A percentile compares a stretch with the other conserved stretches of the same genome.
These are phyloP conservation scores for Microcebus ravelobensis DNA, from an alignment of 2,113 vertebrate species.

Conservation along the genomic window DNA sequence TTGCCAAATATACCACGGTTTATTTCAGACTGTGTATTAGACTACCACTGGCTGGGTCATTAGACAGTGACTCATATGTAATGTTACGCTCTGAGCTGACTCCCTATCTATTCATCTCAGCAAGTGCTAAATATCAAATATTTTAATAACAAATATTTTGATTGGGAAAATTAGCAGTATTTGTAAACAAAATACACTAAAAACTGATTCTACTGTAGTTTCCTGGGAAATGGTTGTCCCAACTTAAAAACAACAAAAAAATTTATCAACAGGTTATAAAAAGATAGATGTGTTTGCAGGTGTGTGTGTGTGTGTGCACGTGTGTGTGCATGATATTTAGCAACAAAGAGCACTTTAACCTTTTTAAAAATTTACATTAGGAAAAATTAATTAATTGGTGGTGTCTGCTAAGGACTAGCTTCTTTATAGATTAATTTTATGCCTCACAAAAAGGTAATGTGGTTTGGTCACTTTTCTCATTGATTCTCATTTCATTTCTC, in stretches of 20 bases:
- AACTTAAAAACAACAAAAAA: not conserved
- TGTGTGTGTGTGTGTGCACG: not conserved
- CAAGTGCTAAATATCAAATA: slow-evolving; percentile 55
- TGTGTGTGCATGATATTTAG: not conserved
- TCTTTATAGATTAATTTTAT: not conserved
- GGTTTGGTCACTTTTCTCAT: not conserved
- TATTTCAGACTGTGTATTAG: not conserved
- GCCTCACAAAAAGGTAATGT: not conserved
- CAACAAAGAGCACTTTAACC: not conserved
- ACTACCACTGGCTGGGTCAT: not conserved
- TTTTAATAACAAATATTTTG: slow-evolving; percentile 39
- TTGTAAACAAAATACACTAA: slow-evolving; percentile 16
- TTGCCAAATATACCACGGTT: not conserved
- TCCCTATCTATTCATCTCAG: slow-evolving; percentile 27
- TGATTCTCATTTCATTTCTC: not conserved
- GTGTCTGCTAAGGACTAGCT: not conserved
- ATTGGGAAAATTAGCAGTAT: slow-evolving; percentile 62
- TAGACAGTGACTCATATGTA: slow-evolving; percentile 42
- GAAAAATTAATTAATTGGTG: not conserved
- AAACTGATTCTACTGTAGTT: not conserved
- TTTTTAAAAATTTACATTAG: not conserved
- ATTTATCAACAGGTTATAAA: not conserved
- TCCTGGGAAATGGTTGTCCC: not conserved
- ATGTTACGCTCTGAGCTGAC: not conserved
- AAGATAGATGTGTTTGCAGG: not conserved